Base-by-base conservation (phyloP, 2,888 invertebrate genomes). In the Ophion obscuratus region DNA sequence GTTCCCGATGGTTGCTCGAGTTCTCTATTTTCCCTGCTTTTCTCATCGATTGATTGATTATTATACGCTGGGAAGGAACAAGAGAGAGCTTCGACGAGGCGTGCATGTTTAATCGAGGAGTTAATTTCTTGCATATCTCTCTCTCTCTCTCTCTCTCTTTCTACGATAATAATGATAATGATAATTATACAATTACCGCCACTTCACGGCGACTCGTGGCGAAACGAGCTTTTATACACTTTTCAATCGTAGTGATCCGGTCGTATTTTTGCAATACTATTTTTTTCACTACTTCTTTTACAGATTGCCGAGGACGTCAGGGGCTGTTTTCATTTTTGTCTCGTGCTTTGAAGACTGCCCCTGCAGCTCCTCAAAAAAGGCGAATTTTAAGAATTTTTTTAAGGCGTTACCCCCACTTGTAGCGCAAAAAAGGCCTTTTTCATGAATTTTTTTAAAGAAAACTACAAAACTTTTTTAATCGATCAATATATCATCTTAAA, bases 1-100 rank as follows among this genome's bases (percentile, higher is more conserved):
- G 64, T 53, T 10, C 59, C 14, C 36, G 68, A 61, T 71, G 62
- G 53, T 40, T 59, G 75, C 79, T 78, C 44, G 20, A 83, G 73
- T 73, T 73, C 2, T 31, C 64, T 62, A 67, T 81, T 85, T 79
- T 82, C 78, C 78, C 84, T 80, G 2, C 9, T 71, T 53, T 74
- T 81, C 81, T 83, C 82, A 76, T 62, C 87, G 83, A 87, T 84
- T 53, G 87, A 85, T 73, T 77, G 73, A 87, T 87, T 81, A 86
- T 80, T 76, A 59, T 57, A 77, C 75, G 74, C 44, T 31, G 64
- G 62, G 68, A 75, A 66, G 70, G 75, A 75, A 81, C 76, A 31
- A 31, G 70, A 71, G 27, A 75, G 17, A 36, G 85, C 79, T 80
- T 73, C 85, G 77, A 31, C 70, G 85, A 87, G 73, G 87, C 84